Conservation (phyloP, 2,797 vertebrate genomes). For the Phataginus tetradactyla region DNA sequence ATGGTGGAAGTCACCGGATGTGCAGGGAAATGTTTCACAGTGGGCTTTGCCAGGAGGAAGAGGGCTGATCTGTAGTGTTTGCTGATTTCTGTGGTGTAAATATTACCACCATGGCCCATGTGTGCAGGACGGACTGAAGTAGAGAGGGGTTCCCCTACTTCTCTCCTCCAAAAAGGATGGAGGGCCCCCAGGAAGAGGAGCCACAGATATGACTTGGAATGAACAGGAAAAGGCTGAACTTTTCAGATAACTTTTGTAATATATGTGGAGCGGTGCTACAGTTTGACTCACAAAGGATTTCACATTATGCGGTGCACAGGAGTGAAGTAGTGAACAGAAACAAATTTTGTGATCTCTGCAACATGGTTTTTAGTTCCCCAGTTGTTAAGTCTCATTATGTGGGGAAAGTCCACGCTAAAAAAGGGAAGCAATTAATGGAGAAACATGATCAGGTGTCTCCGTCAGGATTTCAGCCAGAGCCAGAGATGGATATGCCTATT, state of each 20-base stretch:
- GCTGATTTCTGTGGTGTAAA: not conserved
- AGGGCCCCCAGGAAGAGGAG: not conserved
- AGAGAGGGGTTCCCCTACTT: not conserved
- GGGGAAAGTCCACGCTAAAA: constrained; percentile 92
- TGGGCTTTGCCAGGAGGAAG: not conserved
- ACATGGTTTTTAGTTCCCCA: constrained; percentile 90
- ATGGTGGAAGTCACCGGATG: not conserved
- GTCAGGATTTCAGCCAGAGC: constrained; percentile 61
- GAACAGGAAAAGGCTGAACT: constrained; percentile 82
- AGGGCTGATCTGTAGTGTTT: not conserved
- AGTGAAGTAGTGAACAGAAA: constrained; percentile 82
- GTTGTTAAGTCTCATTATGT: constrained; percentile 90
- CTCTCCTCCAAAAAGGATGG: not conserved
- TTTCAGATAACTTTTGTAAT: constrained; percentile 90
- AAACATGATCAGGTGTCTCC: constrained; percentile 44
- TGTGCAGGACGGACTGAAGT: not conserved
- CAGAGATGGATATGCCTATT: constrained; percentile 68
- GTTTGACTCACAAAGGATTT: constrained; percentile 90
- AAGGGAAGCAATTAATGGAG: constrained; percentile 85
- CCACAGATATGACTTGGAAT: constrained; percentile 65
- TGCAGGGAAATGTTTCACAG: not conserved
- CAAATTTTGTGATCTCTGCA: constrained; percentile 91
- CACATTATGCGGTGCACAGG: constrained; percentile 90
- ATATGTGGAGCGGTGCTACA: constrained; percentile 90
- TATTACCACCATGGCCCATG: not conserved